Base-by-base conservation (phyloP, 2,113 vertebrate species). In the Xiphias gladius region DNA sequence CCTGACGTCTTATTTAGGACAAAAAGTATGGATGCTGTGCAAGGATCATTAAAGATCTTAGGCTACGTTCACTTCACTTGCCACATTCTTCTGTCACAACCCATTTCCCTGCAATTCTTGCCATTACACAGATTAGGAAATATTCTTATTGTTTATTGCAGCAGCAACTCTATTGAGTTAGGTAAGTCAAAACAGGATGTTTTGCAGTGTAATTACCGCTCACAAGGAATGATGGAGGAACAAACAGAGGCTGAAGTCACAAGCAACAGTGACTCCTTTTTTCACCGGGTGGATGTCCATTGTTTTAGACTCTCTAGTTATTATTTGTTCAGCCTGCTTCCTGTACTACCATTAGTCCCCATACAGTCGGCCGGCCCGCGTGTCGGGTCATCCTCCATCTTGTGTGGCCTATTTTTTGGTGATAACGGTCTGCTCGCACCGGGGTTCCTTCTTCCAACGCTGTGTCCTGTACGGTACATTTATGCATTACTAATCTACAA, bases 131-230 rank as follows among this genome's bases (percentile, higher is more conserved):
- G 87, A 85, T 90, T 90, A 85, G 90, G 91, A 92, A 92, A 84
- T 86, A 90, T 87, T 89, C 80, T 41, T 84, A 90, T 93, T 90
- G 91, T 93, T 91, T 89, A 90, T 88, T 76, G 84, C 88, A 5
- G 85, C 86, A 70, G 86, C 9, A 20, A 78, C 87, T 92, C 89
- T 90, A 94, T 94, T 91, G 94, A 92, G 93, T 94, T 94, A 94
- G 89, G 86, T 86, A 89, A 93, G 83, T 89, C 86, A 90, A 94
- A 94, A 94, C 93, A 94, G 94, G 94, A 94, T 94, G 92, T 94
- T 94, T 91, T 83, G 35, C 90, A 80, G 82, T 41, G 83, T 83
- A 94, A 93, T 94, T 94, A 94, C 90, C 90, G 88, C 86, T 93
- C 86, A 77, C 86, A 70, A 91, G 91, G 91, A 94, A 90, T 89